Evolutionary conservation across 1,140 invertebrate genomes (phyloP).

Genomic region (Nasonia giraulti): DNA sequence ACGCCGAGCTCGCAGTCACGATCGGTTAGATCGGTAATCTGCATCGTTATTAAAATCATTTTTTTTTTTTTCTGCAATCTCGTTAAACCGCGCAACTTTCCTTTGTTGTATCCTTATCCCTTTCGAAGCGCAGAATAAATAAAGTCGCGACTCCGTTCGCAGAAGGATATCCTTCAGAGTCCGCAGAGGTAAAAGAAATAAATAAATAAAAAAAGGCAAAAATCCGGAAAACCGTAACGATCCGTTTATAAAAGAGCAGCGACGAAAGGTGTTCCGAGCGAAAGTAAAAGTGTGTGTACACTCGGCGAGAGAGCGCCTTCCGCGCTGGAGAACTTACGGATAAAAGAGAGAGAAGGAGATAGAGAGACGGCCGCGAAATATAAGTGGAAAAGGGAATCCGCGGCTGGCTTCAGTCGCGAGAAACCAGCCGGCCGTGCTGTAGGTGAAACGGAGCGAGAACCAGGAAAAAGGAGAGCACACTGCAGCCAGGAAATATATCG

Average conservation of each 20-base stretch:
- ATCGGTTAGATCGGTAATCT: neutral
- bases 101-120: neutral
- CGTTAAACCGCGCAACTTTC: too few species aligned
- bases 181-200: neutral
- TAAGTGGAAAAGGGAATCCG: constrained; percentile 42
- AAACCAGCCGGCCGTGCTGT: neutral
- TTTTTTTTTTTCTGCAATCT: neutral
- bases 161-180: neutral
- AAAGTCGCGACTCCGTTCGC: neutral
- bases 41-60: neutral
- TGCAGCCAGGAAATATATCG: constrained; percentile 15
- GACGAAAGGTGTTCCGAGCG: constrained; percentile 37
- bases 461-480: constrained; percentile 20
- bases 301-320: neutral
- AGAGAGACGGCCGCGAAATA: constrained; percentile 9
- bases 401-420: neutral
- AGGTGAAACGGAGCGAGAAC: constrained; percentile 24
- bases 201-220: neutral
- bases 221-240: constrained; percentile 16
- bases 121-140: too few species aligned
- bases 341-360: neutral
- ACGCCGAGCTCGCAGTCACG: neutral
- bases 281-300: constrained; percentile 44
- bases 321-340: constrained; percentile 10
- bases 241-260: constrained; percentile 13